Evolutionary conservation across 37 sponge, comb jelly and placozoan species (phyloP).

Genomic region (Axinella damicornis): DNA sequence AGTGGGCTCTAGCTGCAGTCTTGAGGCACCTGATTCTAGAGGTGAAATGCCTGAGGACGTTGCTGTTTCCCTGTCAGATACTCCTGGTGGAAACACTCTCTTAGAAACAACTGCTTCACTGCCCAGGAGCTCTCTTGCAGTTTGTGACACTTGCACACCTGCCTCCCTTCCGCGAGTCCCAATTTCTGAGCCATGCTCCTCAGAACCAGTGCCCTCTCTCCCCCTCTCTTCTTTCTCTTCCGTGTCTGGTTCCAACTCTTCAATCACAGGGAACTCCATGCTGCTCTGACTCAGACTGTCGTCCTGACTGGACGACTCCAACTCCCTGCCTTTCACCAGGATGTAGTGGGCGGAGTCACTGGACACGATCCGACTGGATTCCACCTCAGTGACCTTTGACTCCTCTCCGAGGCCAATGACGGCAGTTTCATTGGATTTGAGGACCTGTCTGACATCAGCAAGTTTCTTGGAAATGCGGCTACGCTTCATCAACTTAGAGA

Average conservation of each 20-base stretch:
- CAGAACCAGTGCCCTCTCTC: too few relatives aligned
- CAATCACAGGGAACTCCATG: too few relatives aligned
- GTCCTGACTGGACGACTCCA: constrained; percentile 27
- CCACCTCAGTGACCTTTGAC: constrained; percentile 49
- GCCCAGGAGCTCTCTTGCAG: too few relatives aligned
- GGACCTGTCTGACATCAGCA: constrained; percentile 54
- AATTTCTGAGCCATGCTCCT: too few relatives aligned
- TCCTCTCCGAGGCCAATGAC: constrained; percentile 34
- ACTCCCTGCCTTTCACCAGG: constrained; percentile 59
- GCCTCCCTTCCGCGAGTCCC: too few relatives aligned
- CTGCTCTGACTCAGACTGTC: not conserved
- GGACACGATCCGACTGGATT: constrained; percentile 73
- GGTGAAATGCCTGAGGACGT: not conserved
- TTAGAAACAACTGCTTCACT: not conserved
- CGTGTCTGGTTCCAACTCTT: not conserved
- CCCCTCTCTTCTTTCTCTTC: not conserved
- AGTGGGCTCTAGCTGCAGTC: too few relatives aligned
- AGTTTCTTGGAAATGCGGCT: constrained; percentile 58
- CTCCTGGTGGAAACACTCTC: not conserved
- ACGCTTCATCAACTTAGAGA: constrained; percentile 57
- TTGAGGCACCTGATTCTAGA: not conserved
- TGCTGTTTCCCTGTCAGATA: not conserved
- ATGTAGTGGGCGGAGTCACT: constrained; percentile 73
- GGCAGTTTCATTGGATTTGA: constrained; percentile 61
- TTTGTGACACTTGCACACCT: too few relatives aligned